phyloP scores from a whole-genome alignment of 2,797 vertebrate species.

The Alca torda region DNA sequence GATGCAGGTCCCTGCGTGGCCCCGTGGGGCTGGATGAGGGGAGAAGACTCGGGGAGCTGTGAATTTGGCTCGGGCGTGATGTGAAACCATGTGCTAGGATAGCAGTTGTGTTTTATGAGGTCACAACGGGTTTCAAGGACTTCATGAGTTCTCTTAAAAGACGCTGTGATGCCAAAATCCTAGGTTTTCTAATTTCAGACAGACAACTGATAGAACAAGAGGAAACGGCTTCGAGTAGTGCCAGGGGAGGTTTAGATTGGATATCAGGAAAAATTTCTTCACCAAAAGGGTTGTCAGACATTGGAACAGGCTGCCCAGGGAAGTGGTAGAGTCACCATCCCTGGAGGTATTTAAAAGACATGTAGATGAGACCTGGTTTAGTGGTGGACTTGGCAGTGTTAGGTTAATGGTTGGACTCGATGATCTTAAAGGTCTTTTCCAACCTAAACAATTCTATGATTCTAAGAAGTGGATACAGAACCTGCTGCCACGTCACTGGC shows the following conservation, averaged over 20 bases:
- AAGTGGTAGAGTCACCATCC: neutral
- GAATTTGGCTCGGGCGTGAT: accelerated
- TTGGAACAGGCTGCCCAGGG: neutral
- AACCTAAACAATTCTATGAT: neutral
- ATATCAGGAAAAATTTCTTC: neutral
- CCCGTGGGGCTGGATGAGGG: accelerated
- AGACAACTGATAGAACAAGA: neutral
- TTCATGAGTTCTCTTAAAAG: neutral
- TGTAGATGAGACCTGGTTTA: neutral
- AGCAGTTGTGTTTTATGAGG: neutral
- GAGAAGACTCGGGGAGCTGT: neutral
- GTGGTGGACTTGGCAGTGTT: neutral
- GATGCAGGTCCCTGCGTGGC: neutral
- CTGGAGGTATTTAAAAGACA: neutral
- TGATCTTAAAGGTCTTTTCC: neutral
- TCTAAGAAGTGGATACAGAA: neutral
- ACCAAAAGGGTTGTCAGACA: neutral
- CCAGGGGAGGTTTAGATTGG: neutral
- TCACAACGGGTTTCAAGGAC: neutral
- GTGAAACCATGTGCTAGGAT: accelerated
- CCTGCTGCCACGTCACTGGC: neutral
- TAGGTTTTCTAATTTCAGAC: neutral
- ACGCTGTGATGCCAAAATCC: neutral
- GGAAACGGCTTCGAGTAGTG: neutral
- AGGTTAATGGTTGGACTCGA: neutral